These are phyloP conservation scores for Microhierax caerulescens DNA, from an alignment of 2,797 vertebrate species.

Conservation along the genomic window DNA sequence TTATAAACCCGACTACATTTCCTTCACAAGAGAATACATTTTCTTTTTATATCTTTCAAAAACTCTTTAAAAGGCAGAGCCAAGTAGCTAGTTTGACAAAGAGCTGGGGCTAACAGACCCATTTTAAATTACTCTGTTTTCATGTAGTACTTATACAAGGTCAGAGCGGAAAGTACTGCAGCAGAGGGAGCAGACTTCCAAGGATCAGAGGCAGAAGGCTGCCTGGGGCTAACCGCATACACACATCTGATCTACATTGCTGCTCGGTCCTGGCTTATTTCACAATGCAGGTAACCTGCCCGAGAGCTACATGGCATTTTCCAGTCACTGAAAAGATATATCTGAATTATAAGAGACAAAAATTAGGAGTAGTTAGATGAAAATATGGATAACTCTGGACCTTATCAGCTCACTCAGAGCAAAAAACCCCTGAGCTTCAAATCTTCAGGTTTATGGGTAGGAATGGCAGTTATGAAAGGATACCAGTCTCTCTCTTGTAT, in stretches of 20 bases:
- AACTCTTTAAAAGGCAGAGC: neutral
- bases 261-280: neutral
- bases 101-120: neutral
- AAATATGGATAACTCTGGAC: neutral
- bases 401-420: neutral
- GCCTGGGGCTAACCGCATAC: neutral
- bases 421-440: accelerated
- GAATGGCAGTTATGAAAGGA: neutral
- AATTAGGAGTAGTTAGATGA: neutral
- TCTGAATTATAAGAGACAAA: neutral
- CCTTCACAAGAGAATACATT: neutral
- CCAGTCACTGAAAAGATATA: neutral
- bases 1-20: neutral
- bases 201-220: neutral
- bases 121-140: neutral
- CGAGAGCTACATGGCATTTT: neutral
- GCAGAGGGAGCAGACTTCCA: neutral
- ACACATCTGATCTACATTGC: neutral
- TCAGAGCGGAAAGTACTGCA: neutral
- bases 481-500: neutral
- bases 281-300: neutral
- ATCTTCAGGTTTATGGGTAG: neutral
- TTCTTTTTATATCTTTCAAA: neutral
- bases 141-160: neutral
- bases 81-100: neutral